Percentiles rank a stretch among this genome's conserved stretches.
These are phyloP conservation scores for Arion vulgaris DNA, from an alignment of 1,140 invertebrate genomes.

Conservation along the genomic window DNA sequence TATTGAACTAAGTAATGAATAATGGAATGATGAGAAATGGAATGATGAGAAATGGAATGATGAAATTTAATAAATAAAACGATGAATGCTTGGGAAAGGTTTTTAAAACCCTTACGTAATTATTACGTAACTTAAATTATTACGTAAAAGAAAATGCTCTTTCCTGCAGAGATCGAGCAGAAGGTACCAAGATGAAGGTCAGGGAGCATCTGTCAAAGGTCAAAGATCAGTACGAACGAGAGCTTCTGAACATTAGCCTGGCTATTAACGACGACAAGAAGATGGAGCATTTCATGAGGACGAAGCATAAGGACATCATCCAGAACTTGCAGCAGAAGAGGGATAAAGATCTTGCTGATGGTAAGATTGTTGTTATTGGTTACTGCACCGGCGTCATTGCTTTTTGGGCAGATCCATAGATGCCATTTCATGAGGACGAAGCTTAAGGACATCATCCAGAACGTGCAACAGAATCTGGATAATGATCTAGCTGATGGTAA, in stretches of 20 bases:
- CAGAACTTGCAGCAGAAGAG: conserved; percentile 14
- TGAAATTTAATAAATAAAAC: too few relatives aligned
- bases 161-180: conserved; percentile 23
- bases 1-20: too few relatives aligned
- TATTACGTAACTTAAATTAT: too few relatives aligned
- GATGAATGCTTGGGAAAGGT: too few relatives aligned
- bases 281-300: conserved; percentile 39
- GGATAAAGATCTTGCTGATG: conserved; percentile 7
- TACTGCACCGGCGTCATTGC: too few relatives aligned
- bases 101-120: too few relatives aligned
- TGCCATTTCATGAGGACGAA: conserved; percentile 33
- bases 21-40: too few relatives aligned
- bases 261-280: conserved; percentile 36
- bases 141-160: too few relatives aligned
- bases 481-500: conserved; percentile 4
- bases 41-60: too few relatives aligned
- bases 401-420: too few relatives aligned
- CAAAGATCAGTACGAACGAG: conserved; percentile 28
- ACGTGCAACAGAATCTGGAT: neutral
- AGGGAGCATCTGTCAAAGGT: conserved; percentile 34
- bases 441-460: conserved; percentile 23
- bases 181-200: conserved; percentile 34
- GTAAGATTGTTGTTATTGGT: too few relatives aligned
- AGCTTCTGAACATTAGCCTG: conserved; percentile 21
- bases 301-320: conserved; percentile 34